These are phyloP conservation scores for Conger conger DNA, from an alignment of 2,113 vertebrate genomes.

Conservation along the genomic window DNA sequence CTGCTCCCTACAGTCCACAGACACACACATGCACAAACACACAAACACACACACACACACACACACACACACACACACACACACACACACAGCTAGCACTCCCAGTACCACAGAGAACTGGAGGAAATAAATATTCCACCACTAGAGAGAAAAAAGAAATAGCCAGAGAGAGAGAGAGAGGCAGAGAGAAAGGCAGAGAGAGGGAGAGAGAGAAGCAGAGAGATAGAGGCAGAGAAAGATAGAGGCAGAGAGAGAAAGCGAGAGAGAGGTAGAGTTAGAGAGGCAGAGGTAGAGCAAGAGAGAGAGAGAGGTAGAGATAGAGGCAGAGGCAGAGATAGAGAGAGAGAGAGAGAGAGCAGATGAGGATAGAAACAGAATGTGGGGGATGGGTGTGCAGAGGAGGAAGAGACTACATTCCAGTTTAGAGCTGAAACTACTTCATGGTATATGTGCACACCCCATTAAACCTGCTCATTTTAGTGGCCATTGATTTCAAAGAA, in stretches of 20 bases:
- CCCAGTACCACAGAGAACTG: neutral
- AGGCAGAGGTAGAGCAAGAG: neutral
- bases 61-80: neutral
- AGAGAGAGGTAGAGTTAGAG: neutral
- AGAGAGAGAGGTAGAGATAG: neutral
- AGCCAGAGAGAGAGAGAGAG: neutral
- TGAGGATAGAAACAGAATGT: neutral
- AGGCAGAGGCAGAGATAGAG: neutral
- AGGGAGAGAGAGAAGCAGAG: neutral
- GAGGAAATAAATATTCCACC: slow-evolving; percentile 7
- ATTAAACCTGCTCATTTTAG: slow-evolving; percentile 2
- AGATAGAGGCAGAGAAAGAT: slow-evolving; percentile 34
- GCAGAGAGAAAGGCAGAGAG: neutral
- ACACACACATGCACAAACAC: neutral
- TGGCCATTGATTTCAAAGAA: neutral
- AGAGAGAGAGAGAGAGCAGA: slow-evolving; percentile 40
- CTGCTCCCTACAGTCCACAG: neutral
- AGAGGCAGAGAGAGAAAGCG: neutral
- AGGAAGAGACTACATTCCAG: neutral
- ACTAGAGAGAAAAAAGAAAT: neutral
- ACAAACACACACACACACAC: neutral
- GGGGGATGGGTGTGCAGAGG: slow-evolving; percentile 22
- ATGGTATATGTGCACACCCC: slow-evolving; percentile 22
- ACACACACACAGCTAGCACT: neutral
- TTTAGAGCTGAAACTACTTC: slow-evolving; percentile 25